Percentiles rank a stretch among this genome's conserved stretches.
phyloP scores from a whole-genome alignment of 1,140 invertebrate genomes.

The Bombyx mori region DNA sequence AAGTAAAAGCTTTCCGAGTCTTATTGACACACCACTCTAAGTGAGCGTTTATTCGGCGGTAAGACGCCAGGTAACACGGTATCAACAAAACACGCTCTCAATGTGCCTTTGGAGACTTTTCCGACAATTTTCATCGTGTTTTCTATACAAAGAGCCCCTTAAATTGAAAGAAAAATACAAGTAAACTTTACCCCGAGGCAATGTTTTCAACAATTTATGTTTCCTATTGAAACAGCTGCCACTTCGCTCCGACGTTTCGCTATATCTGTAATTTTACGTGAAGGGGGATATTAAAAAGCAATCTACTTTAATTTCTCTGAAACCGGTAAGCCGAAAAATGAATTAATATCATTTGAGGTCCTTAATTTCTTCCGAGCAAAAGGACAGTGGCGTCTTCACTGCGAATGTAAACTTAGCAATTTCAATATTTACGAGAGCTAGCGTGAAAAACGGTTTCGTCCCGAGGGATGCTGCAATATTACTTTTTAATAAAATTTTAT shows the following conservation, averaged over 20 bases:
- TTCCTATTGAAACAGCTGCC: no score
- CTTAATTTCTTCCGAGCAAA: slow-evolving; percentile 13
- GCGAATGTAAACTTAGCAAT: slow-evolving; percentile 3
- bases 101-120: slow-evolving; percentile 16
- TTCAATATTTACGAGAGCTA: slow-evolving; percentile 7
- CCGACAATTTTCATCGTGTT: slow-evolving; percentile 17
- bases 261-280: no score
- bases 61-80: slow-evolving; percentile 23
- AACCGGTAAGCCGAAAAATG: slow-evolving; percentile 10
- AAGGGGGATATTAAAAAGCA: no score
- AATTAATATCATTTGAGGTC: slow-evolving; percentile 10
- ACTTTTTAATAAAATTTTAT: no score
- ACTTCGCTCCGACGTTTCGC: no score
- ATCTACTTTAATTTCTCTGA: slow-evolving; percentile 8
- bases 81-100: slow-evolving; percentile 19
- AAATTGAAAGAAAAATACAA: slow-evolving; percentile 7
- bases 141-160: slow-evolving; percentile 12
- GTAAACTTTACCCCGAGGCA: slow-evolving; percentile 12
- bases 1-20: slow-evolving; percentile 21
- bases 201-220: slow-evolving; percentile 9
- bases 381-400: slow-evolving; percentile 4
- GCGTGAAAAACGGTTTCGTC: neutral
- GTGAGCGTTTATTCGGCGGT: slow-evolving; percentile 22
- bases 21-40: slow-evolving; percentile 25
- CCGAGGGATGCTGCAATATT: neutral